Evolutionary conservation across 2,113 vertebrate species (phyloP).

Genomic region (Mormyrus lacerda): DNA sequence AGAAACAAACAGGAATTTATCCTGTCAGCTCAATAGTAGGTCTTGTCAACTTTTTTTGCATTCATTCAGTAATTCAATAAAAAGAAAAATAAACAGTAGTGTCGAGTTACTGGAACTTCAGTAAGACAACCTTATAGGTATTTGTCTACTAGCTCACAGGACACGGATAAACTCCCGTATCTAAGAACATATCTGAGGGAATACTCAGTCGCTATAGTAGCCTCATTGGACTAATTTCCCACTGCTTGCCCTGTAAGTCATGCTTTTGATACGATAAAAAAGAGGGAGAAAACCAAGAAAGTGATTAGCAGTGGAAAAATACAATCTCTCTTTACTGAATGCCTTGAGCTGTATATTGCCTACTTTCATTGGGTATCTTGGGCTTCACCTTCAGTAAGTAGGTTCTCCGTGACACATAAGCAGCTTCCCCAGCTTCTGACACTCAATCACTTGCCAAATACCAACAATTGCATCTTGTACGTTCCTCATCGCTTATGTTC

Average conservation of each 20-base stretch:
- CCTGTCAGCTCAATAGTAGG: background rate
- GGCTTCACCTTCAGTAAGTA: background rate
- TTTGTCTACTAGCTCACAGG: background rate
- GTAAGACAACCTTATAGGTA: background rate
- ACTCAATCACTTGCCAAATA: background rate
- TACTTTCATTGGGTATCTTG: background rate
- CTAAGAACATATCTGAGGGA: background rate
- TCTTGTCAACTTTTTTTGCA: background rate
- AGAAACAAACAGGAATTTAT: background rate
- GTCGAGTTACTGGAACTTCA: background rate
- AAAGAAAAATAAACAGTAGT: background rate
- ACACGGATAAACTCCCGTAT: background rate
- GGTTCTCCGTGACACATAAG: background rate
- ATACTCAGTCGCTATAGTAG: background rate
- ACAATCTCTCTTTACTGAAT: background rate
- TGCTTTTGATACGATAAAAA: background rate
- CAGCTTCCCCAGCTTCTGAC: background rate
- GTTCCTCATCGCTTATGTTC: background rate
- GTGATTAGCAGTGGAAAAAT: background rate
- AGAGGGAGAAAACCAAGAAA: background rate
- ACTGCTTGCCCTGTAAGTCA: background rate
- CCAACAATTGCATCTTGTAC: background rate
- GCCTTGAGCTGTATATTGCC: background rate
- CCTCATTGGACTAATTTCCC: background rate
- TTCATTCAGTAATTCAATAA: background rate